These are phyloP conservation scores for Pammene fasciana DNA, from an alignment of 2,888 invertebrate genomes.

Conservation along the genomic window DNA sequence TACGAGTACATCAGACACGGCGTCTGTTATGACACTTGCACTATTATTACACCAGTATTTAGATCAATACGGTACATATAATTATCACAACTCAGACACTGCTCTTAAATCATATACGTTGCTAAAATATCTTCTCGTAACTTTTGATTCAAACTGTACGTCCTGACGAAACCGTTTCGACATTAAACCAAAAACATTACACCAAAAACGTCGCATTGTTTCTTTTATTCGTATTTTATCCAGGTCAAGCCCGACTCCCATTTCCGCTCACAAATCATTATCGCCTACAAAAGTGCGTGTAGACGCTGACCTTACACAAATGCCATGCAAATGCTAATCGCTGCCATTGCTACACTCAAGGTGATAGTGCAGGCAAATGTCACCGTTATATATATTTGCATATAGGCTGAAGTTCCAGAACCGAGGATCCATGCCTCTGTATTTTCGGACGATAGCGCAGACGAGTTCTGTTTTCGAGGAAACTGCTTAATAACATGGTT, in stretches of 20 bases:
- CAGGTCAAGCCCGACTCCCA: constrained; percentile 32
- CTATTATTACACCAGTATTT: too few relatives aligned
- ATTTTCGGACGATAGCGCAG: neutral
- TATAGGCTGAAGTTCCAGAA: neutral
- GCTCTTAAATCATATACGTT: too few relatives aligned
- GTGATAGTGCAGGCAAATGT: constrained; percentile 61
- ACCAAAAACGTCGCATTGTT: neutral
- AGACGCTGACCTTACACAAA: constrained; percentile 64
- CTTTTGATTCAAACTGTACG: neutral
- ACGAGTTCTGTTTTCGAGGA: neutral
- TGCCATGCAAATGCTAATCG: constrained; percentile 79
- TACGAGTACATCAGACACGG: too few relatives aligned
- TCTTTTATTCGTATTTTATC: constrained; percentile 20
- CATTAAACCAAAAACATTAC: constrained; percentile 5
- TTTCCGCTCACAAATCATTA: constrained; percentile 34
- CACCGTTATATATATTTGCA: constrained; percentile 12
- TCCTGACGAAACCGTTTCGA: neutral
- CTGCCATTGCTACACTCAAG: constrained; percentile 65
- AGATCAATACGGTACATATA: too few relatives aligned
- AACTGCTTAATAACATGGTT: too few relatives aligned
- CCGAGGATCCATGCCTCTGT: neutral
- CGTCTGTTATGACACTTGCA: too few relatives aligned
- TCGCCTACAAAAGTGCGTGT: constrained; percentile 37
- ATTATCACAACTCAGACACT: too few relatives aligned
- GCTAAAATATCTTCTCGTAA: neutral